These are phyloP conservation scores for Lota lota DNA, from an alignment of 2,113 vertebrate species.

Conservation along the genomic window DNA sequence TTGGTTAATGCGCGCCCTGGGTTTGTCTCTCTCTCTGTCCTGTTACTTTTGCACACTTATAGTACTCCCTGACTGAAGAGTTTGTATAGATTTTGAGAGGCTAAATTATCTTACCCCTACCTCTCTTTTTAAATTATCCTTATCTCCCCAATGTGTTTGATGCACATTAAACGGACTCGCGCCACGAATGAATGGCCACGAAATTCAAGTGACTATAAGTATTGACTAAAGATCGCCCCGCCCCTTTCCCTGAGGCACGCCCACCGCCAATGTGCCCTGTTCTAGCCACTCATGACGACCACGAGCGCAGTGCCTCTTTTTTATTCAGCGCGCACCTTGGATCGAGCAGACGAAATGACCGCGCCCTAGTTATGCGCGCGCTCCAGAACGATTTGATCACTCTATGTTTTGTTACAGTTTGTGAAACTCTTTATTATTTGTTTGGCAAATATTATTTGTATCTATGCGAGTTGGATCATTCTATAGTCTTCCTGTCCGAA, in stretches of 20 bases:
- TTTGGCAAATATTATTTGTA: no score
- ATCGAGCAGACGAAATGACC: slow-evolving; percentile 11
- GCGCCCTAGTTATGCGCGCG: slow-evolving; percentile 12
- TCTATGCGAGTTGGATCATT: no score
- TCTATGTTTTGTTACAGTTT: neutral
- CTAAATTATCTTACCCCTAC: slow-evolving; percentile 10
- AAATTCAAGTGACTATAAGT: slow-evolving; percentile 32
- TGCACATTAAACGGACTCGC: slow-evolving; percentile 31
- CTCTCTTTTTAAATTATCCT: slow-evolving; percentile 10
- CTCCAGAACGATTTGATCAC: neutral
- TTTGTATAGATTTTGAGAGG: no score
- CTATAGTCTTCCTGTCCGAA: no score
- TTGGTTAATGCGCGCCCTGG: no score
- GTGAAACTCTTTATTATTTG: neutral
- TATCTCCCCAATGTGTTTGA: slow-evolving; percentile 31
- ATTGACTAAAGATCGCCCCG: slow-evolving; percentile 48
- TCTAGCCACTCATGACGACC: slow-evolving; percentile 11
- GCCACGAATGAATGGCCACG: slow-evolving; percentile 51
- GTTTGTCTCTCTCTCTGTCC: slow-evolving; percentile 6
- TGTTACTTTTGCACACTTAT: slow-evolving; percentile 15
- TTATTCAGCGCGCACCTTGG: slow-evolving; percentile 20
- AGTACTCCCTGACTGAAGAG: slow-evolving; percentile 12
- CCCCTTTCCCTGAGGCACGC: slow-evolving; percentile 17
- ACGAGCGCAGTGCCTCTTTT: slow-evolving; percentile 23
- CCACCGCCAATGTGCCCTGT: neutral